A percentile compares a stretch with the other conserved stretches of the same genome.
Conservation (phyloP, 2,888 invertebrate species). For the Eudasyphora cyanicolor region DNA sequence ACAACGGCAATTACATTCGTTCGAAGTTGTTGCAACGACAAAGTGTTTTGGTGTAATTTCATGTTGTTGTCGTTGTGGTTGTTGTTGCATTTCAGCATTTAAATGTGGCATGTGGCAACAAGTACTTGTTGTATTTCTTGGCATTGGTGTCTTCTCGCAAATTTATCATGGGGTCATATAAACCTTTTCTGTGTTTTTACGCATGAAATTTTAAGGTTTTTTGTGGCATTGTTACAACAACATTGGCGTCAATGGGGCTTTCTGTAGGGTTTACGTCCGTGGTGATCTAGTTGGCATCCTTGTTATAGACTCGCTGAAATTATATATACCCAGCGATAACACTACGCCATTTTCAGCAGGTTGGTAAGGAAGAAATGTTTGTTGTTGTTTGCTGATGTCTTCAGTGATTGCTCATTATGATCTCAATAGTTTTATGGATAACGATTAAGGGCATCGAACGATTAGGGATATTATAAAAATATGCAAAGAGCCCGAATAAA, state of each 20-base stretch:
- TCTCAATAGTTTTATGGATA: too few species aligned
- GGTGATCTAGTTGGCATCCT: too few species aligned
- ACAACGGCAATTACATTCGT: constrained; percentile 52
- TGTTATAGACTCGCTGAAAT: too few species aligned
- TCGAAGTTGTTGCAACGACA: constrained; percentile 60
- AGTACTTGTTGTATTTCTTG: constrained; percentile 68
- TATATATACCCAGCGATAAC: too few species aligned
- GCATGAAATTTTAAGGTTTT: constrained; percentile 4
- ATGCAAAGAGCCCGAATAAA: too few species aligned
- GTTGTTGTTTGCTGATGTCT: too few species aligned
- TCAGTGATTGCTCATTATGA: too few species aligned
- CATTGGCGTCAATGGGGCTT: background rate
- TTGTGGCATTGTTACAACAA: background rate
- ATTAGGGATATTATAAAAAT: too few species aligned
- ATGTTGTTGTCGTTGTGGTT: constrained; percentile 35
- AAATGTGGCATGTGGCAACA: constrained; percentile 70
- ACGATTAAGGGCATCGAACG: too few species aligned
- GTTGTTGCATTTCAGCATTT: constrained; percentile 54
- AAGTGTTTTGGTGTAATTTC: constrained; percentile 63
- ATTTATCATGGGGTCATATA: constrained; percentile 7
- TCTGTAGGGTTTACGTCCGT: too few species aligned
- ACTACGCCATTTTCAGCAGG: too few species aligned
- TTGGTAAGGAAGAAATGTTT: too few species aligned
- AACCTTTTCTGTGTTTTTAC: background rate
- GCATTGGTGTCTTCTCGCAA: constrained; percentile 37